Evolutionary conservation across 2,797 vertebrate species (phyloP).

Genomic region (Halcyon leucocephala): DNA sequence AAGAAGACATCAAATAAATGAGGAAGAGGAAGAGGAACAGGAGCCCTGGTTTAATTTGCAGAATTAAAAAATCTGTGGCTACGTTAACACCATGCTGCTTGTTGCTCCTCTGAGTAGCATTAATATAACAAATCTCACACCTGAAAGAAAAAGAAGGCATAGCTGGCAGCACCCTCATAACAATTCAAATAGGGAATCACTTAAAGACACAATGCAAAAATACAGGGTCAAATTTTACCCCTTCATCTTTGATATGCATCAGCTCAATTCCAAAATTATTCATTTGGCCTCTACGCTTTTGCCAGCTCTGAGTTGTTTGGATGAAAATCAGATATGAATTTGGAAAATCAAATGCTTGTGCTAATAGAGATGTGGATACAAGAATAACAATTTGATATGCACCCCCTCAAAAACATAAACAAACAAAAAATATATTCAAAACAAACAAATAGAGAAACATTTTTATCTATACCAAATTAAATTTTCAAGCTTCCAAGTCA

Average conservation of each 20-base stretch:
- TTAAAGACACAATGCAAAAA: not conserved
- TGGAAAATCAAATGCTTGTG: not conserved
- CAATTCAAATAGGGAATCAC: not conserved
- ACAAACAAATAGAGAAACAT: not conserved
- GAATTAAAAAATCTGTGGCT: not conserved
- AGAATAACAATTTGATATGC: not conserved
- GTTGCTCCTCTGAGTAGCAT: slow-evolving; percentile 9
- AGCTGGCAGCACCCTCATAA: not conserved
- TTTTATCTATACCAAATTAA: not conserved
- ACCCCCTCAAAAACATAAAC: rapidly evolving
- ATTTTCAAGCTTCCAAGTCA: not conserved
- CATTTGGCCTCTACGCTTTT: not conserved
- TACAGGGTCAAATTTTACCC: not conserved
- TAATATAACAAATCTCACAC: not conserved
- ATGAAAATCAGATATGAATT: not conserved
- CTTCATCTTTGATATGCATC: not conserved
- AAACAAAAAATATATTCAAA: not conserved
- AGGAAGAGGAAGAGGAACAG: not conserved
- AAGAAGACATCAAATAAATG: not conserved
- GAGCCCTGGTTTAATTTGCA: not conserved
- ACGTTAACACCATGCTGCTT: rapidly evolving
- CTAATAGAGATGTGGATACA: rapidly evolving
- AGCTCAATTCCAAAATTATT: not conserved
- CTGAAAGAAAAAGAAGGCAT: not conserved
- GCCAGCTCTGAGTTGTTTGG: not conserved